A percentile compares a stretch with the other conserved stretches of the same genome.
phyloP scores from a whole-genome alignment of 2,797 vertebrate genomes.

The Balearica regulorum region DNA sequence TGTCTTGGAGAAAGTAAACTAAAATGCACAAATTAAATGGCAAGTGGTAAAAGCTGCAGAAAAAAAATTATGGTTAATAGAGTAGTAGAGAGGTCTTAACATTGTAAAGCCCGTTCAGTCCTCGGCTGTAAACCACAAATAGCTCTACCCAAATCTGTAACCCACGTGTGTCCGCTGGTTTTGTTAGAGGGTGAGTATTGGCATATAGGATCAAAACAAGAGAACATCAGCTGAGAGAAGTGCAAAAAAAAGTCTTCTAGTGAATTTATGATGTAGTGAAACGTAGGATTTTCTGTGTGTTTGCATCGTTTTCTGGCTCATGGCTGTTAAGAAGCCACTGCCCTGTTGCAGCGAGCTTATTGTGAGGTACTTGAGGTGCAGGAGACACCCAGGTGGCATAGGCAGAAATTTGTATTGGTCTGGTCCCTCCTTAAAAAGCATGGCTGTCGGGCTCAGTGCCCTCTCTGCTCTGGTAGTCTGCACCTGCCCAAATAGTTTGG shows the following conservation, averaged over 20 bases:
- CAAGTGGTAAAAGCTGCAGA: not conserved
- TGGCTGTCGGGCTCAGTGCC: not conserved
- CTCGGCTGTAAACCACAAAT: not conserved
- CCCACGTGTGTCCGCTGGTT: not conserved
- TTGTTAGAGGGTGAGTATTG: not conserved
- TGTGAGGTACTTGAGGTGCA: not conserved
- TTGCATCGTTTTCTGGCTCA: not conserved
- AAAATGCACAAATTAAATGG: not conserved
- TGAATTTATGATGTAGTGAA: not conserved
- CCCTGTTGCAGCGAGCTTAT: rapidly evolving
- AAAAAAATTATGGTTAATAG: not conserved
- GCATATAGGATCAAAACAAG: not conserved
- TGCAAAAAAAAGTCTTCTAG: not conserved
- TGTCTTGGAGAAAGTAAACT: not conserved
- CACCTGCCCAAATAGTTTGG: not conserved
- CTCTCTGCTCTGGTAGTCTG: not conserved
- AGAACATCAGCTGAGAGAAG: not conserved
- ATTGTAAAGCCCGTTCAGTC: not conserved
- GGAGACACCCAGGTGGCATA: too few species aligned
- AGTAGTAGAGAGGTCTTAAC: not conserved
- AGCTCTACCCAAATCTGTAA: not conserved
- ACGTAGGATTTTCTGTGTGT: not conserved
- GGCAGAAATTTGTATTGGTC: not conserved
- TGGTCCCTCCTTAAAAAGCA: not conserved
- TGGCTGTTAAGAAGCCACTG: not conserved